These are phyloP conservation scores for Rissa tridactyla DNA, from an alignment of 2,113 vertebrate genomes.

Conservation along the genomic window DNA sequence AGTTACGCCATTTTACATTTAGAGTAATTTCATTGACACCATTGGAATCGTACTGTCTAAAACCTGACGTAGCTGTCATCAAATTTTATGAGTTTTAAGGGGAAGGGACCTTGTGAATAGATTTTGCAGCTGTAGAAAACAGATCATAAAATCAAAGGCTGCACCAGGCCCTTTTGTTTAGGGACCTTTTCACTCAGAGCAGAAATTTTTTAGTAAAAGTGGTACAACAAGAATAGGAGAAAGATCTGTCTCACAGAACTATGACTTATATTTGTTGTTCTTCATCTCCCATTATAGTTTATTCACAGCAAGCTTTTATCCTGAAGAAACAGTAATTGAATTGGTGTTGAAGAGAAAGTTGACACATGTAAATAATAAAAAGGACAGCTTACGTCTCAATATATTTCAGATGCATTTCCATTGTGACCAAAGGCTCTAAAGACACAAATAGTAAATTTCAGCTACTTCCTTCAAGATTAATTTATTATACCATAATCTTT, in stretches of 20 bases:
- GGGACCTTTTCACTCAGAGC: background rate
- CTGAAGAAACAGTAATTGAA: slow-evolving; percentile 52
- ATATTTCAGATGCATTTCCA: slow-evolving; percentile 41
- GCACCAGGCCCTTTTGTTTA: background rate
- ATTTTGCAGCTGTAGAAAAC: background rate
- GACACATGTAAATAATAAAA: slow-evolving; percentile 35
- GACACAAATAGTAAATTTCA: slow-evolving; percentile 46
- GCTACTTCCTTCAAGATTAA: slow-evolving; percentile 34
- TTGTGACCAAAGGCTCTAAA: slow-evolving; percentile 36
- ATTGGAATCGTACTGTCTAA: background rate
- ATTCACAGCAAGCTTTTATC: slow-evolving; percentile 49
- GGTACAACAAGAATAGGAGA: background rate
- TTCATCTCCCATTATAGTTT: slow-evolving; percentile 28
- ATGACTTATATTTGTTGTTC: slow-evolving; percentile 6
- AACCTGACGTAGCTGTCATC: background rate
- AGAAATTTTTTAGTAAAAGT: background rate
- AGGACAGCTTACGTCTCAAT: background rate
- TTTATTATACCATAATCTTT: slow-evolving; percentile 60
- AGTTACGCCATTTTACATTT: background rate
- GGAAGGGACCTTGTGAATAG: background rate
- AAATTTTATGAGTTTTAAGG: background rate
- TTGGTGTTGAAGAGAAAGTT: slow-evolving; percentile 51
- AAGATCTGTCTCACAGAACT: background rate
- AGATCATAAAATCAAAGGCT: background rate
- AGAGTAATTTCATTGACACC: background rate